Conservation (phyloP, 2,888 invertebrate species). For the Troglohyphantes excavatus region DNA sequence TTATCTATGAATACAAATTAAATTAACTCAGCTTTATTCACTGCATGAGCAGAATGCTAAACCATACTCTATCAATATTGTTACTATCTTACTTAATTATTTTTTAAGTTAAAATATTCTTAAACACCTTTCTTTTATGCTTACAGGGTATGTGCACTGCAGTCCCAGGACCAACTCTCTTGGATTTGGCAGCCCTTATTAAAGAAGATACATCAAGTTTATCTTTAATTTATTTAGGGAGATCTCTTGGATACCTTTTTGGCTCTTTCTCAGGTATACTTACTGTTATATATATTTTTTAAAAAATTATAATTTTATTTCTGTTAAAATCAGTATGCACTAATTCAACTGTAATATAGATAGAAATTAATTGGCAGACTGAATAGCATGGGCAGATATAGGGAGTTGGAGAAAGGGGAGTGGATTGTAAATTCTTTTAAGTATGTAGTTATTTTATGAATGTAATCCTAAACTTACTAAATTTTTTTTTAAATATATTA, state of each 20-base stretch:
- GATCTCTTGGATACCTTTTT: conserved; percentile 70
- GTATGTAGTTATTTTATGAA: too few relatives aligned
- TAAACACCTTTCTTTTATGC: too few relatives aligned
- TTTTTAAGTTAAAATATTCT: neutral
- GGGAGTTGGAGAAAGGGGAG: too few relatives aligned
- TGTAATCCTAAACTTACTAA: too few relatives aligned
- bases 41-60: neutral
- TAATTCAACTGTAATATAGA: too few relatives aligned
- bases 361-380: too few relatives aligned
- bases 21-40: neutral
- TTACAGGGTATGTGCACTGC: conserved; percentile 74
- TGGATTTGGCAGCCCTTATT: conserved; percentile 59
- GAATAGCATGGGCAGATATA: too few relatives aligned
- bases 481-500: too few relatives aligned
- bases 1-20: too few relatives aligned
- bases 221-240: conserved; percentile 51
- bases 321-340: neutral
- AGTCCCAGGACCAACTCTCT: conserved; percentile 72
- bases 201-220: conserved; percentile 52
- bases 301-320: neutral
- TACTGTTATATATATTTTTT: neutral
- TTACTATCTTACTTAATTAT: neutral
- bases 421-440: too few relatives aligned
- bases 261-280: conserved; percentile 68
- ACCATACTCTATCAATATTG: neutral